phyloP scores from a whole-genome alignment of 2,797 vertebrate genomes.

The Lerista edwardsae region DNA sequence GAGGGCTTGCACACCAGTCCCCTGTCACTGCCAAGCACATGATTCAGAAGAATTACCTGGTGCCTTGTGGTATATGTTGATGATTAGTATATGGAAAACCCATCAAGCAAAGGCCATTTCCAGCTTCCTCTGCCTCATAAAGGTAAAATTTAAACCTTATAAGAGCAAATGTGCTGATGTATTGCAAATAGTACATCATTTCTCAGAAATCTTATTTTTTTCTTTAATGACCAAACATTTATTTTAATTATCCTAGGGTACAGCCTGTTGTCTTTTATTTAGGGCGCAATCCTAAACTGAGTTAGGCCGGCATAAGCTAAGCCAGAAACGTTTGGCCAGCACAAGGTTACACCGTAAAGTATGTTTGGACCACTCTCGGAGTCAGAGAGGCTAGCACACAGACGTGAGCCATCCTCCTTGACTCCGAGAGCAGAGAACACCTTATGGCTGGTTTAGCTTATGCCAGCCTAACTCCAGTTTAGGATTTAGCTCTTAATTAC shows the following conservation, averaged over 20 bases:
- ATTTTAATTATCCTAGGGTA: background rate
- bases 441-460: too few relatives aligned
- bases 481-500: too few relatives aligned
- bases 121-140: background rate
- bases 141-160: background rate
- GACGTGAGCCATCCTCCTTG: too few relatives aligned
- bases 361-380: too few relatives aligned
- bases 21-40: background rate
- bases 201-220: background rate
- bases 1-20: background rate
- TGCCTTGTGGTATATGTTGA: background rate
- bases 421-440: too few relatives aligned
- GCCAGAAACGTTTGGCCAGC: too few relatives aligned
- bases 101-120: background rate
- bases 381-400: too few relatives aligned
- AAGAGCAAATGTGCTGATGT: background rate
- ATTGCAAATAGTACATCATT: background rate
- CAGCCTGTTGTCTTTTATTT: background rate
- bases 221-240: background rate
- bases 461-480: too few relatives aligned
- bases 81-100: background rate
- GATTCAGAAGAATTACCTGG: background rate
- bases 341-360: too few relatives aligned
- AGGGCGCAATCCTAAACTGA: too few relatives aligned
- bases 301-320: too few relatives aligned